Base-by-base conservation (phyloP, 2,797 vertebrate species). In the Florisuga fusca region DNA sequence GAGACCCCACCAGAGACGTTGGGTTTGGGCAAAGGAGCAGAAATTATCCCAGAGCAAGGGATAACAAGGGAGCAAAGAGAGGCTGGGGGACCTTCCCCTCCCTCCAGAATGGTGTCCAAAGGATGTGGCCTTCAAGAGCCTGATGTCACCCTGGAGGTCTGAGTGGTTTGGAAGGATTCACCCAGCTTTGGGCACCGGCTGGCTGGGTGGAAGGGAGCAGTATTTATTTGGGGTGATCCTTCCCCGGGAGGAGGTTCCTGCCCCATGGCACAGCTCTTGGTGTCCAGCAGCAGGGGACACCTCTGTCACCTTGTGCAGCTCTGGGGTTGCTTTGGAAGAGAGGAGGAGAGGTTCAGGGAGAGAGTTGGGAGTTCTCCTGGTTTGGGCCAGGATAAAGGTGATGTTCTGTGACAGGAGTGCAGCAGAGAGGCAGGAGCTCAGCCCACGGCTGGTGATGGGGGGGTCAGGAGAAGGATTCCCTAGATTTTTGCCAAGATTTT, bases 1-100 rank as follows among this genome's bases (percentile, higher is more conserved):
- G 21, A 48, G 2, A 63, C 8, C 38, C n/a, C 0, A 0, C 12
- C 8, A 55, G 0, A 48, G 29, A 6, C 27, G 23, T 55, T 58
- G 31, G 38, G 3, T 26, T 33, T 50, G 46, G 26, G 29, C 58
- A 64, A 9, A 2, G 3, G 36, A 57, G 13, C 8, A 31, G n/a
- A n/a, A 72, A 27, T 7, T 5, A 22, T 7, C 15, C 18, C 51
- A 54, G 77, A 61, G 34, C 50, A 23, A 48, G 29, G 43, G 25
- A 4, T 36, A 18, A 36, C 50, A 18, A 41, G 63, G 38, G 31
- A 50, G 27, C 20, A 31, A 7, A 12, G 31, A 6, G 3, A 1
- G 57, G 10, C 3, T 48, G 33, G 17, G 15, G 25, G 36, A 33
- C 20, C 5, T 38, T 43, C 17, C 20, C 3, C 1, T 9, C 26